Evolutionary conservation across 1,140 invertebrate species (phyloP).

Genomic region (Anoplolepis gracilipes): DNA sequence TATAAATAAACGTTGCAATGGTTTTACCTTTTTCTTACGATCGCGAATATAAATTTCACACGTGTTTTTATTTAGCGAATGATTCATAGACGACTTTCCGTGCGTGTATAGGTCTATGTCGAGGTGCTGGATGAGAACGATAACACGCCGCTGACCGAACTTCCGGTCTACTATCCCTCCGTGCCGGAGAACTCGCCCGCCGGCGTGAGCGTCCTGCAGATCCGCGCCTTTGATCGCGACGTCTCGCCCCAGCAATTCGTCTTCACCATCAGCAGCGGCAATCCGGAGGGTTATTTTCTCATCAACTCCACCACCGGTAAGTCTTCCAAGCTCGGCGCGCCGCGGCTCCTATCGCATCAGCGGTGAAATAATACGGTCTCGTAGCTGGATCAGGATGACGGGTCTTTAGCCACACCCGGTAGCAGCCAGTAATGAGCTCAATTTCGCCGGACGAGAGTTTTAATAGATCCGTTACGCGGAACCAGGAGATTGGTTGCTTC

Average conservation of each 20-base stretch:
- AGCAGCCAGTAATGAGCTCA: slow-evolving; percentile 60
- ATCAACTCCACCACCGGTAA: slow-evolving; percentile 95
- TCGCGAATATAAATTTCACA: not conserved
- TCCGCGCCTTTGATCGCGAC: slow-evolving; percentile 94
- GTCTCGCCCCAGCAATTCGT: slow-evolving; percentile 89
- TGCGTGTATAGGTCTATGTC: slow-evolving; percentile 92
- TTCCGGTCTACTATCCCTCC: slow-evolving; percentile 94
- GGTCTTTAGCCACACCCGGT: slow-evolving; percentile 44
- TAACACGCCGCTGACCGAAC: slow-evolving; percentile 94
- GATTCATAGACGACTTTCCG: not conserved
- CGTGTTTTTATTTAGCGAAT: not conserved
- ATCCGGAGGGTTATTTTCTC: slow-evolving; percentile 95
- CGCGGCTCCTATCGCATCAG: slow-evolving; percentile 30
- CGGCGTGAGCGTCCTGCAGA: slow-evolving; percentile 91
- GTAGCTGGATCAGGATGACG: slow-evolving; percentile 32
- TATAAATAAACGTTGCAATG: not conserved
- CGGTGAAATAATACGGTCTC: slow-evolving; percentile 58
- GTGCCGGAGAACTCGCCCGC: slow-evolving; percentile 94
- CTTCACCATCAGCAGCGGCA: slow-evolving; percentile 95
- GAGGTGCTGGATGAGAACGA: slow-evolving; percentile 97
- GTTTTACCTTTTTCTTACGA: not conserved
- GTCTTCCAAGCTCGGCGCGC: slow-evolving; percentile 65
- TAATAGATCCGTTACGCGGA: slow-evolving; percentile 60
- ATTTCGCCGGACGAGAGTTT: slow-evolving; percentile 57
- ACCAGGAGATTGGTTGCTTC: slow-evolving; percentile 31